These are phyloP conservation scores for Leptocoma aspasia DNA, from an alignment of 2,113 vertebrate genomes.

Conservation along the genomic window DNA sequence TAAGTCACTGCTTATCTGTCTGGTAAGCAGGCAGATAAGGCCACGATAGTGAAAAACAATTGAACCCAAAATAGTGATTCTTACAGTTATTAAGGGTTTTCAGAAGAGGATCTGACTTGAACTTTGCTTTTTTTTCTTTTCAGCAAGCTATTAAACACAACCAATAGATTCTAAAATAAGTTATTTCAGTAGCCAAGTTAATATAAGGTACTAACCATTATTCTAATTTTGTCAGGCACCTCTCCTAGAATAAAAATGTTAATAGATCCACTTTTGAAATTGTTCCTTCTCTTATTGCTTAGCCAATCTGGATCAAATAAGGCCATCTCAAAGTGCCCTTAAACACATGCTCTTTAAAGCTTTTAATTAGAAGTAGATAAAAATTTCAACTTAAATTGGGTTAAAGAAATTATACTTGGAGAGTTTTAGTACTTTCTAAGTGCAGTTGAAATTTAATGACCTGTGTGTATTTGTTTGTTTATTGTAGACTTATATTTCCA, in stretches of 20 bases:
- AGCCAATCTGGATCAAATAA: background rate
- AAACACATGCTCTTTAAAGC: background rate
- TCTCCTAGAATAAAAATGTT: background rate
- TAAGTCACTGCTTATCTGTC: background rate
- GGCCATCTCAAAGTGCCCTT: background rate
- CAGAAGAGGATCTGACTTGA: background rate
- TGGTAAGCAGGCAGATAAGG: too few species aligned
- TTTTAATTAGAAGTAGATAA: background rate
- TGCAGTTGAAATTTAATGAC: background rate
- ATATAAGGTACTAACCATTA: background rate
- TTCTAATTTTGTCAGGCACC: background rate
- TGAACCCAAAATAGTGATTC: background rate
- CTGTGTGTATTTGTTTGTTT: background rate
- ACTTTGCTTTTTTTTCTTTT: background rate
- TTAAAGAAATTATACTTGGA: background rate
- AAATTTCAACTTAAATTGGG: background rate
- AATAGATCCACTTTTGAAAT: background rate
- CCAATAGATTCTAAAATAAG: background rate
- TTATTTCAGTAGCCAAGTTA: background rate
- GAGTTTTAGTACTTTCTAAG: background rate
- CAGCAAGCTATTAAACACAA: background rate
- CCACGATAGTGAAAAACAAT: background rate
- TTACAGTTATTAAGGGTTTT: background rate
- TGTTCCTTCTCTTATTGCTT: background rate
- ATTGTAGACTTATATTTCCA: conserved; percentile 58